Percentiles rank a stretch among this genome's conserved stretches.
Evolutionary conservation across 2,888 invertebrate genomes (phyloP).

Genomic region (Tetragnatha montana): DNA sequence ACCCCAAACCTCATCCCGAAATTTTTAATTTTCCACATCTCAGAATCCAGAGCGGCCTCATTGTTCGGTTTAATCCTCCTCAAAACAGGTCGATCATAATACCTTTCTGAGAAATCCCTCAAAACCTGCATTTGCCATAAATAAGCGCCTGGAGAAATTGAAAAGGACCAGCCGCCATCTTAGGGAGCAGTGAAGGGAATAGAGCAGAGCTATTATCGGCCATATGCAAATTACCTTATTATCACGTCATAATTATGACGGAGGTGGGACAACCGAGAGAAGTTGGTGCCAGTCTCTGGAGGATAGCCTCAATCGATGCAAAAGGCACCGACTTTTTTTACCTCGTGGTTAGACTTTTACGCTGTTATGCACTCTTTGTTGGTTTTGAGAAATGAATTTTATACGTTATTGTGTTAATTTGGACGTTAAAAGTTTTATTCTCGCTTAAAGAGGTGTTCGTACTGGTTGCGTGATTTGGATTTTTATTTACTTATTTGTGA

Average conservation of each 20-base stretch:
- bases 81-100: background rate
- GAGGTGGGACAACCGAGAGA: conserved; percentile 5
- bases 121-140: background rate
- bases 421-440: background rate
- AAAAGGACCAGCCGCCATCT: background rate
- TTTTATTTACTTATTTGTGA: background rate
- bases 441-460: background rate
- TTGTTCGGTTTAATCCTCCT: too few relatives aligned
- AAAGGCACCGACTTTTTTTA: background rate
- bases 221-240: conserved; percentile 54
- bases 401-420: conserved; percentile 21
- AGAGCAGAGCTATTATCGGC: conserved; percentile 13
- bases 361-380: background rate
- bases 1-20: too few relatives aligned
- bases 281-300: background rate
- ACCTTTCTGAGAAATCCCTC: background rate
- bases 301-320: background rate
- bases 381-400: conserved; percentile 17
- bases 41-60: too few relatives aligned
- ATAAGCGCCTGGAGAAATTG: background rate
- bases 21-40: too few relatives aligned
- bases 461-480: background rate
- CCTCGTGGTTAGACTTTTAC: background rate
- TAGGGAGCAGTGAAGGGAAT: background rate
- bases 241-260: conserved; percentile 53